Conservation (phyloP, 1,140 invertebrate species). For the Conus ventricosus region DNA sequence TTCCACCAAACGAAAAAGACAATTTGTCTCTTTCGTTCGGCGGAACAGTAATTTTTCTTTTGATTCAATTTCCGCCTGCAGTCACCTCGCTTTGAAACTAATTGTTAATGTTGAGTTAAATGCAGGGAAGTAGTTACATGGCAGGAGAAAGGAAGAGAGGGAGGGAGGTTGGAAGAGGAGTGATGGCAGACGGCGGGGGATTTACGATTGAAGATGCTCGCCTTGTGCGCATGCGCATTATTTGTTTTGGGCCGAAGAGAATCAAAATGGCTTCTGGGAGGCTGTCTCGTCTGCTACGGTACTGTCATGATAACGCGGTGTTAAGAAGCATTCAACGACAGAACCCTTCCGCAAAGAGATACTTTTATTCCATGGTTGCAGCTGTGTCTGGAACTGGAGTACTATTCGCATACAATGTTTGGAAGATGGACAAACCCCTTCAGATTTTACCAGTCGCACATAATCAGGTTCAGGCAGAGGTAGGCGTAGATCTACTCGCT, state of each 20-base stretch:
- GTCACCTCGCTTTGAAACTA: too few relatives aligned
- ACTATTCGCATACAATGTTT: neutral
- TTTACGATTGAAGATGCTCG: neutral
- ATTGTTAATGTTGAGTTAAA: too few relatives aligned
- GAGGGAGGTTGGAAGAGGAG: too few relatives aligned
- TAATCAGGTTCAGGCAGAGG: neutral
- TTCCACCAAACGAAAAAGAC: too few relatives aligned
- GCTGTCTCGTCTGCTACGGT: neutral
- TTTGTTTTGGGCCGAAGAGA: neutral
- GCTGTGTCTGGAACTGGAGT: neutral
- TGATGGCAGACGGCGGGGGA: too few relatives aligned
- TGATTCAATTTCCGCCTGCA: too few relatives aligned
- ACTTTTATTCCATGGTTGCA: neutral
- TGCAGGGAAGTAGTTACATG: too few relatives aligned
- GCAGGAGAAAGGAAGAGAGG: too few relatives aligned
- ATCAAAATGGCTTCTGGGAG: neutral
- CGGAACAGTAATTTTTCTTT: too few relatives aligned
- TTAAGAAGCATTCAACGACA: neutral
- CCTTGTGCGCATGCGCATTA: neutral
- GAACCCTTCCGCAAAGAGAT: neutral
- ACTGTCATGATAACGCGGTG: neutral
- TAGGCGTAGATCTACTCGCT: neutral
- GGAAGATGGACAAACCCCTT: neutral
- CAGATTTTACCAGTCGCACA: neutral
- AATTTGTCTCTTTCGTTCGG: too few relatives aligned